These are phyloP conservation scores for Hololepta plana DNA, from an alignment of 2,888 invertebrate species.

Conservation along the genomic window DNA sequence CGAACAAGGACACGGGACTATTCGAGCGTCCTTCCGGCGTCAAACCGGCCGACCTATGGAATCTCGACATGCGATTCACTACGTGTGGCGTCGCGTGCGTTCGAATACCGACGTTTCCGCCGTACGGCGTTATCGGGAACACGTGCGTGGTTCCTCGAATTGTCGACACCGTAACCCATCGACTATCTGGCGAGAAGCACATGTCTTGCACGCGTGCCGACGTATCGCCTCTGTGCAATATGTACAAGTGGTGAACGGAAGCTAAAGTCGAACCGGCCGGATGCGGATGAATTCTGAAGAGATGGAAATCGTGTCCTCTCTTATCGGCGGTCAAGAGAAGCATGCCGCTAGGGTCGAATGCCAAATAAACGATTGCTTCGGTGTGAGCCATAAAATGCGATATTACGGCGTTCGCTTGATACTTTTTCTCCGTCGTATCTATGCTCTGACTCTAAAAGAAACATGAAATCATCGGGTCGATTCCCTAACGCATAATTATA, in stretches of 20 bases:
- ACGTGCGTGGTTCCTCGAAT: constrained; percentile 94
- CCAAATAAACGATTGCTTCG: constrained; percentile 74
- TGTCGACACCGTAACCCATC: constrained; percentile 94
- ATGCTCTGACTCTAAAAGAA: constrained; percentile 12
- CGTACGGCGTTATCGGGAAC: constrained; percentile 93
- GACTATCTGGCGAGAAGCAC: constrained; percentile 77
- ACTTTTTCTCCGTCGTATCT: constrained; percentile 14
- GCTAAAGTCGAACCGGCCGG: constrained; percentile 64
- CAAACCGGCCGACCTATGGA: too few relatives aligned
- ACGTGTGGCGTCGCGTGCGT: constrained; percentile 91
- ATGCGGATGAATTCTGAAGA: constrained; percentile 88
- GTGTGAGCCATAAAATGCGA: constrained; percentile 80
- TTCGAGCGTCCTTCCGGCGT: constrained; percentile 53
- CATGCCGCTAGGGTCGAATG: constrained; percentile 82
- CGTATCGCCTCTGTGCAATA: constrained; percentile 88
- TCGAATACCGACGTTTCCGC: constrained; percentile 75
- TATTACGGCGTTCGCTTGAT: constrained; percentile 52
- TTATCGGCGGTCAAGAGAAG: constrained; percentile 80
- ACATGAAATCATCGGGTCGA: constrained; percentile 6
- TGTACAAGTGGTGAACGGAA: constrained; percentile 87
- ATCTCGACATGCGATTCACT: constrained; percentile 79
- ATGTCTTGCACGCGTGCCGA: constrained; percentile 87
- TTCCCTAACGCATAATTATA: neutral
- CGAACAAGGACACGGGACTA: constrained; percentile 40
- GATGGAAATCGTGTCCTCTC: constrained; percentile 87